Conservation (phyloP, 2,797 vertebrate species). For the Acanthis flammea region DNA sequence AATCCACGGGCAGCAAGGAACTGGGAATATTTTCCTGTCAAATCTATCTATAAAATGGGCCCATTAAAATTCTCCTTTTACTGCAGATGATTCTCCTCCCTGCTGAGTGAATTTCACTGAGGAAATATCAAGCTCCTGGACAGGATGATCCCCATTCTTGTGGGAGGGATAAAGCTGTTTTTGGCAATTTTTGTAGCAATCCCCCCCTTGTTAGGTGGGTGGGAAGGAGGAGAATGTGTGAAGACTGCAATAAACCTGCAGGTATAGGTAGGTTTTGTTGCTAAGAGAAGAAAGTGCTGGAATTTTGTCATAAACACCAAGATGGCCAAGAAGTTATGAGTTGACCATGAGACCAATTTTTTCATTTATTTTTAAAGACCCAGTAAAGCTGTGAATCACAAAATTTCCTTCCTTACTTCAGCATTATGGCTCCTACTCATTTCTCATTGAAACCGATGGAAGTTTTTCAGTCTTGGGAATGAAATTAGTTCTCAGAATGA, state of each 20-base stretch:
- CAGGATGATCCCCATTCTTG: neutral
- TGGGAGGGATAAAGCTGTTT: neutral
- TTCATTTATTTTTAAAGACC: neutral
- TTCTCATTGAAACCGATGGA: neutral
- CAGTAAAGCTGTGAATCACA: neutral
- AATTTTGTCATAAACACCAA: neutral
- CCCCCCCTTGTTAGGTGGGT: neutral
- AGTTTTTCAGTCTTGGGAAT: neutral
- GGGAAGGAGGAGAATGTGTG: neutral
- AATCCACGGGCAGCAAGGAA: neutral
- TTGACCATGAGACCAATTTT: accelerated
- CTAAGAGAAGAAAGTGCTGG: neutral
- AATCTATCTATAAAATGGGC: neutral
- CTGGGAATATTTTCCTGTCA: constrained; percentile 11
- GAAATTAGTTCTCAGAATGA: neutral
- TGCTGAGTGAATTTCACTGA: neutral
- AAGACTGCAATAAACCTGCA: neutral
- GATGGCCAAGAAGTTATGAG: neutral
- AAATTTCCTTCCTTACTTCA: neutral
- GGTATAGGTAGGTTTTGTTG: accelerated
- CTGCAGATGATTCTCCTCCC: neutral
- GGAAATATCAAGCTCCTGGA: neutral
- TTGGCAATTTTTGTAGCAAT: neutral
- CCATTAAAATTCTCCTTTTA: constrained; percentile 7
- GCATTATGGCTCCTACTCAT: accelerated